Base-by-base conservation (phyloP, 2,888 invertebrate genomes). In the Oegoconia quadripuncta region DNA sequence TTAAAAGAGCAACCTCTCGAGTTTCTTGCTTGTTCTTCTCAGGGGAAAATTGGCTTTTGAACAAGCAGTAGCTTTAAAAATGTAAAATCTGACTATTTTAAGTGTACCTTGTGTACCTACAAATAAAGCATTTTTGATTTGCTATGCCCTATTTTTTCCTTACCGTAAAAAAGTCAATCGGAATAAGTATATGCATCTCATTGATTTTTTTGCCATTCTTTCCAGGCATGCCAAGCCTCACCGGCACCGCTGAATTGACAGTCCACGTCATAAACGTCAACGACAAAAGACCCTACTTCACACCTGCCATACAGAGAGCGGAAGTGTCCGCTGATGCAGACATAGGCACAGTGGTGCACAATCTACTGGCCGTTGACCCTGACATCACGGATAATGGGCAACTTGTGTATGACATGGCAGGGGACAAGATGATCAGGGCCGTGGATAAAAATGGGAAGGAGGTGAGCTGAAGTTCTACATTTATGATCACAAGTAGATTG, bases 241-340 rank as follows among this genome's bases (percentile, higher is more conserved):
- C 94, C 0, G 96, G 96, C 6, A 95, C 95, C 0, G 91, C 95
- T 0, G 93, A 93, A 0, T 77, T 97, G 1, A 92, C 92, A 23
- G 91, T 97, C 4, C 92, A 91, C 55, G 91, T 97, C 2, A 89
- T 93, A 18, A 96, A 97, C 68, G 94, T 93, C 34, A 97, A 97
- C 71, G 95, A 97, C 66, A 97, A 96, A 70, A 88, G 91, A 42
- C 97, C 97, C 0, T 92, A 91, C 68, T 96, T 97, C 70, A 90
- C 90, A 1, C 96, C 97, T 0, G 71, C 90, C 22, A 92, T 92
- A 6, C 96, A 96, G 66, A 88, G 93, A 45, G 92, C 94, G 0
- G 93, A 95, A 80, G 90, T 94, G 1, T 91, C 95, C 3, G 96
- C 95, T 55, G 95, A 96, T 68, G 94, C 93, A 0, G 80, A 90